Base-by-base conservation (phyloP, 2,888 invertebrate genomes). In the Oligia latruncula region DNA sequence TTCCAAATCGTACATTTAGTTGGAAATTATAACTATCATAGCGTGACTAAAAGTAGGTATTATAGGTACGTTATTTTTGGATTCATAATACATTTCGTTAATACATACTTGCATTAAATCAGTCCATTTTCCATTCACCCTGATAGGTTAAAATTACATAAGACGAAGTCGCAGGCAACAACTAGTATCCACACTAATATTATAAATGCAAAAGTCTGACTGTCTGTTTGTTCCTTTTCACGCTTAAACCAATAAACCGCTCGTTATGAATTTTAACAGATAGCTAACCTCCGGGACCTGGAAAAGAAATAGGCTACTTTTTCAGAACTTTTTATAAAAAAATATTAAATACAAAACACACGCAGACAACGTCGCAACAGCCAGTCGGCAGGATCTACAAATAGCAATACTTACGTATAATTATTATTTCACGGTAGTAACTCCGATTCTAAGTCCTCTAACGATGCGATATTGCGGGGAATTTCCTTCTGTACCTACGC, bases 391-490 rank as follows among this genome's bases (percentile, higher is more conserved):
- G 52, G 17, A 4, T 67, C 9, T 40, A 17, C 11, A 71, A 17
- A n/a, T 20, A n/a, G 4, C 2, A 40, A 55, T 55, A 35, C 20
- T 23, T n/a, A 11, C 15, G 52, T 52, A 52, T 52, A 52, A 4
- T 52, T 58, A 13, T 20, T 49, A 40, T 40, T 72, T 84, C 49
- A 75, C 15, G 46, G 13, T 29, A 52, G n/a, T 60, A 52, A 74
- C 40, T 82, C 70, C 71, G n/a, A 62, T 65, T 65, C 55, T 29
- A 60, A 78, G 68, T 66, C 40, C 58, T 67, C 66, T 78, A 43
- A 23, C 29, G 43, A 74, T 15, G 23, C 43, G 55, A 73, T 29
- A 11, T 58, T 23, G 71, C 4, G 35, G 46, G 3, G 29, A 20
- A 5, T 4, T 20, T 15, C 15, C 9, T 20, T 52, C 64, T 46